Base-by-base conservation (phyloP, 2,888 invertebrate species). In the Trimorus sp. region DNA sequence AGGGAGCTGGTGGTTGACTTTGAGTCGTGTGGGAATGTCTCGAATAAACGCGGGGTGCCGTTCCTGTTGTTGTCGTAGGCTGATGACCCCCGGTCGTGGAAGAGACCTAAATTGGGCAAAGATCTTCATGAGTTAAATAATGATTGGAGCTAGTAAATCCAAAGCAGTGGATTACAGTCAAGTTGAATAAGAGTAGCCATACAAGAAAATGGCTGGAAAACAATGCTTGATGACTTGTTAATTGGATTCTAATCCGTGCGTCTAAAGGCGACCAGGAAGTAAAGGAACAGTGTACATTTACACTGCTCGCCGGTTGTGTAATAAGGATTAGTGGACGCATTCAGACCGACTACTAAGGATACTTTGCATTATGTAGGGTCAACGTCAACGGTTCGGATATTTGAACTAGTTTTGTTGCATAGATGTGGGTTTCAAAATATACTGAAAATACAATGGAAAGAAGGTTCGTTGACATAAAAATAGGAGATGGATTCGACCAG, bases 31-130 rank as follows among this genome's bases (percentile, higher is more conserved):
- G 81, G 51, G 95, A 94, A 89, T 92, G 91, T 90, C 91, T 89
- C 83, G 91, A 90, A 85, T 91, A 91, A 82, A 91, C 91, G 78
- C 91, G 91, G 58, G 91, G 90, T 58, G 91, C 89, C 75, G 90
- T 85, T 81, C 91, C 86, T 56, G 89, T 88, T 81, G 91, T 89
- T 73, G 91, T 88, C 59, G 90, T 88, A 59, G 90, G 87, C 86
- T 91, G 91, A 84, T 92, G 91, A 88, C 89, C 91, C 60, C 96
- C 95, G 36, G 96, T 96, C 54, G 96, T 96, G 70, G 96, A 96
- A 26, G 96, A 95, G 16, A 96, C 96, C 92, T 96, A n/a, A 26
- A 26, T 26, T 4, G n/a, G 45, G 6, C 6, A 45, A 45, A 45
- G 1, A 45, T 45, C 2, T 45, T 45, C n/a, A 45, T 45, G n/a